Evolutionary conservation across 2,888 invertebrate genomes (phyloP).

Genomic region (Leptopilina drosophilae): DNA sequence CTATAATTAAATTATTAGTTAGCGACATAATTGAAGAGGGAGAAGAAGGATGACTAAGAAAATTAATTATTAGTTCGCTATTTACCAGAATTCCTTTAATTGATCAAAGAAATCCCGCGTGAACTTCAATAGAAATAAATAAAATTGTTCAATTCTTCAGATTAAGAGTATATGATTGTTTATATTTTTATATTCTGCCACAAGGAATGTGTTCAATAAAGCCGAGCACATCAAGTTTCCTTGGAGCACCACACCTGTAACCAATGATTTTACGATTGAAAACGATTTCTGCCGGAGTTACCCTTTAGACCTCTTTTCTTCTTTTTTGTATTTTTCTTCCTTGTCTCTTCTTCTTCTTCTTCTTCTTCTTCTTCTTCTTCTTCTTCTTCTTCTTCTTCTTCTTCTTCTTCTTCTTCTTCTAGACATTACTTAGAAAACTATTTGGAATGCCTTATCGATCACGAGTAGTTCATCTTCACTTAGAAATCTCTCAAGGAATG

Average conservation of each 20-base stretch:
- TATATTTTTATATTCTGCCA: slow-evolving; percentile 50
- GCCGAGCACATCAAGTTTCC: slow-evolving; percentile 21
- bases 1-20: too few relatives aligned
- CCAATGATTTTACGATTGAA: slow-evolving; percentile 32
- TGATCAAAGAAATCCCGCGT: too few relatives aligned
- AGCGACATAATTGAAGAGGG: too few relatives aligned
- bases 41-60: too few relatives aligned
- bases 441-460: slow-evolving; percentile 54
- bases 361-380: not conserved
- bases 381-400: not conserved
- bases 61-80: too few relatives aligned
- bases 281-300: slow-evolving; percentile 29
- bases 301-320: slow-evolving; percentile 26
- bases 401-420: not conserved
- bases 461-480: slow-evolving; percentile 48
- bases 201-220: slow-evolving; percentile 15
- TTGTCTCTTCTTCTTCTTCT: not conserved
- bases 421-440: slow-evolving; percentile 38
- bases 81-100: too few relatives aligned
- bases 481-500: slow-evolving; percentile 3
- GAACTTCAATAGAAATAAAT: too few relatives aligned
- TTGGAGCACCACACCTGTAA: slow-evolving; percentile 26
- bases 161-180: too few relatives aligned
- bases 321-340: not conserved
- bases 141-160: too few relatives aligned